phyloP scores from a whole-genome alignment of 2,797 vertebrate species.

The Xenops minutus region DNA sequence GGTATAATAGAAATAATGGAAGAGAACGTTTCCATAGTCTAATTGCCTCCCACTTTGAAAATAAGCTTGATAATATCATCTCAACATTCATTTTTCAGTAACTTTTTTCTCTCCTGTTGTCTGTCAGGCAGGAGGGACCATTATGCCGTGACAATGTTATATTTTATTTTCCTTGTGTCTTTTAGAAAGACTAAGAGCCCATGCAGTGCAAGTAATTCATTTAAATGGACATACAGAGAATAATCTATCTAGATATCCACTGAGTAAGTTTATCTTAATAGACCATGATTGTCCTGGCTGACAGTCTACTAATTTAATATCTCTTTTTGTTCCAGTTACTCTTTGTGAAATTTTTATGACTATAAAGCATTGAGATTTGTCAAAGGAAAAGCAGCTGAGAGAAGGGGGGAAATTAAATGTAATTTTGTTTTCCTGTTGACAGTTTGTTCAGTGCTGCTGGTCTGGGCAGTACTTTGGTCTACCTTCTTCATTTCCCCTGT shows the following conservation, averaged over 20 bases:
- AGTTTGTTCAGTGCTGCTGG: neutral
- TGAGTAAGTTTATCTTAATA: slow-evolving; percentile 21
- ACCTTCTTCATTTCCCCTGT: neutral
- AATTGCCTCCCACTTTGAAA: slow-evolving; percentile 24
- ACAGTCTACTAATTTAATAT: neutral
- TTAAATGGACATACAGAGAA: slow-evolving; percentile 11
- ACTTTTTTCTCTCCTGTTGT: neutral
- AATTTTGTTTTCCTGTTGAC: neutral
- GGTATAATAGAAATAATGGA: neutral
- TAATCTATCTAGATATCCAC: neutral
- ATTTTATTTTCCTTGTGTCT: slow-evolving; percentile 33
- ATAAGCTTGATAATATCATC: neutral
- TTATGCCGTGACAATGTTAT: slow-evolving; percentile 15
- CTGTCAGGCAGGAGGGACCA: slow-evolving; percentile 18
- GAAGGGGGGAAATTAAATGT: neutral
- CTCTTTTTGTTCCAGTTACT: neutral
- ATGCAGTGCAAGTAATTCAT: slow-evolving; percentile 19
- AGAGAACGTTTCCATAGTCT: neutral
- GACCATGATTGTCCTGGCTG: neutral
- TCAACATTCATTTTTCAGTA: neutral
- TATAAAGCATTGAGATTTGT: neutral
- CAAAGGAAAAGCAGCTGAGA: neutral
- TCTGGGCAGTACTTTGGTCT: neutral
- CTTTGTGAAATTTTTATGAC: neutral
- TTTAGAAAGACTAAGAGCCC: neutral